Evolutionary conservation across 2,888 invertebrate genomes (phyloP), one percentile per base, ranked within the genome.

Genomic region (Agrochola macilenta): DNA sequence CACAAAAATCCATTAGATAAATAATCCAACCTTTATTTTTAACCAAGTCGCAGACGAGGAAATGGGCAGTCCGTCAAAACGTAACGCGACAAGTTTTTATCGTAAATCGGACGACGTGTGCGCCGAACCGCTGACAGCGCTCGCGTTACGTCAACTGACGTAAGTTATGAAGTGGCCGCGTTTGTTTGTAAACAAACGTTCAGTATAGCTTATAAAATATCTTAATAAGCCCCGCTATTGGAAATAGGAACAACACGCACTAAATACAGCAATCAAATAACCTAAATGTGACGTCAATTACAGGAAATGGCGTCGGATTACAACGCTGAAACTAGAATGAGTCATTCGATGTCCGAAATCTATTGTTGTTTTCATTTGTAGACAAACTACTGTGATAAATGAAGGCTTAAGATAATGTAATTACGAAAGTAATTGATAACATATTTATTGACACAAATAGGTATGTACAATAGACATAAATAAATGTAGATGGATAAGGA

Each of bases 41-140:
- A 86, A 82, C 83, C 79, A 74, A 88, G 75, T 71, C 76, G 35
- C 69, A 80, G 54, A 85, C 85, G 64, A 85, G 89, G 85, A 87
- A 88, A 84, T 81, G 54, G 61, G 80, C 71, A 82, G 86, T 89
- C 86, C 85, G 87, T 90, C 88, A 90, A 88, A 88, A 89, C 83
- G 88, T 86, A 88, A 88, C 85, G 70, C 75, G 76, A 79, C 77
- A 73, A 82, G 70, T 80, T 83, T 82, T 82, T 90, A 89, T 92
- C 91, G 88, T 93, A 90, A 91, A 91, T 91, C 89, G 89, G 89
- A 72, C 78, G 83, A 81, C 73, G 84, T 76, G 69, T 77, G 86
- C 80, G 77, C 66, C 63, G 70, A 49, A 70, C n/a, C 66, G 65
- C 65, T 83, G 86, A 75, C 76, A 69, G 58, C 65, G 69, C 69